Conservation (phyloP, 2,888 invertebrate species). For the Chymomyza fuscimana region DNA sequence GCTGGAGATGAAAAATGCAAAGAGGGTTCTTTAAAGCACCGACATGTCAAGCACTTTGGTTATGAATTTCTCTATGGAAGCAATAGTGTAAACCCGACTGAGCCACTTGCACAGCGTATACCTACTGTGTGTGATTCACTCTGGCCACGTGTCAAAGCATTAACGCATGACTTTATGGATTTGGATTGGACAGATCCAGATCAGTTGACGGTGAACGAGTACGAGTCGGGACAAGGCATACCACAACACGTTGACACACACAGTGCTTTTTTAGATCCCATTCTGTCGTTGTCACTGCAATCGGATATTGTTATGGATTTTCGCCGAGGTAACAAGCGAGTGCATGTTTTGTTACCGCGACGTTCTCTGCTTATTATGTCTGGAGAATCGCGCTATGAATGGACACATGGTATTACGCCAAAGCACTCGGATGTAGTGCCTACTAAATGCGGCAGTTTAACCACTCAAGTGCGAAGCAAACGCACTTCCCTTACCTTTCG, state of each 20-base stretch:
- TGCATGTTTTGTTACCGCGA: slow-evolving; percentile 84
- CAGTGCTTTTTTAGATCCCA: slow-evolving; percentile 93
- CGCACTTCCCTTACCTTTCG: slow-evolving; percentile 94
- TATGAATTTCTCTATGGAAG: slow-evolving; percentile 93
- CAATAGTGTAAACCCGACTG: slow-evolving; percentile 89
- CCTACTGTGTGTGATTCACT: slow-evolving; percentile 86
- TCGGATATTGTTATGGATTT: slow-evolving; percentile 94
- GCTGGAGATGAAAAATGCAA: slow-evolving; percentile 78
- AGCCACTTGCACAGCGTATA: slow-evolving; percentile 85
- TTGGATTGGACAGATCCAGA: slow-evolving; percentile 83
- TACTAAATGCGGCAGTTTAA: slow-evolving; percentile 81
- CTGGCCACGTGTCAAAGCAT: slow-evolving; percentile 78
- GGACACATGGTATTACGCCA: slow-evolving; percentile 94
- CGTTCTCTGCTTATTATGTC: slow-evolving; percentile 90
- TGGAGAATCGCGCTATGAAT: slow-evolving; percentile 88
- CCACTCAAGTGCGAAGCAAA: slow-evolving; percentile 81
- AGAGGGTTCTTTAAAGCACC: slow-evolving; percentile 84
- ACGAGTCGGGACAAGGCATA: slow-evolving; percentile 94
- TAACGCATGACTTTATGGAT: slow-evolving; percentile 63
- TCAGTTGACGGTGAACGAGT: slow-evolving; percentile 92
- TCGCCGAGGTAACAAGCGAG: slow-evolving; percentile 83
- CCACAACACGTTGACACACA: slow-evolving; percentile 97
- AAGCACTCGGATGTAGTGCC: slow-evolving; percentile 88
- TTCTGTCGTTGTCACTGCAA: slow-evolving; percentile 92
- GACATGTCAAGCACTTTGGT: slow-evolving; percentile 94